A percentile compares a stretch with the other conserved stretches of the same genome.
phyloP scores from a whole-genome alignment of 2,113 vertebrate species.

The Plecotus auritus region DNA sequence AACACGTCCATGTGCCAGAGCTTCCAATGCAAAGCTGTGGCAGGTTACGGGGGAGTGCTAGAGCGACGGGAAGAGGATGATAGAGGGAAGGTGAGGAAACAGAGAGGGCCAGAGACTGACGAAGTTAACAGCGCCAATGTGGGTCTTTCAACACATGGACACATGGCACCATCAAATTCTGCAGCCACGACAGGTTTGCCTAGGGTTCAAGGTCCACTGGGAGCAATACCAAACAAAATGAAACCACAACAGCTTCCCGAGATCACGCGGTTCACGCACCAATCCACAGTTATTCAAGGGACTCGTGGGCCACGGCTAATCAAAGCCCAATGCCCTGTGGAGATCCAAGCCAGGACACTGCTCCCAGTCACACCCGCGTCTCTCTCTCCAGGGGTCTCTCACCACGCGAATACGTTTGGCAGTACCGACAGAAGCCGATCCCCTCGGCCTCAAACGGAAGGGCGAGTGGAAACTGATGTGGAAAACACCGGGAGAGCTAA shows the following conservation, averaged over 20 bases:
- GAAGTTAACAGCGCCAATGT: background rate
- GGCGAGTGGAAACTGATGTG: background rate
- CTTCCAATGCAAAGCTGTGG: background rate
- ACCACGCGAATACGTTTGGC: background rate
- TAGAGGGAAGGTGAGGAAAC: background rate
- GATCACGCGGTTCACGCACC: background rate
- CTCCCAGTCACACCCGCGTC: background rate
- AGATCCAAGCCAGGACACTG: background rate
- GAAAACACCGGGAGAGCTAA: background rate
- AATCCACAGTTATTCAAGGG: background rate
- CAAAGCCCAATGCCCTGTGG: background rate
- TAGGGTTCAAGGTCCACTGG: background rate
- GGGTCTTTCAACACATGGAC: background rate
- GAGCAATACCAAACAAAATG: background rate
- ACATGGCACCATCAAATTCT: background rate
- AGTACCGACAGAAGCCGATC: background rate
- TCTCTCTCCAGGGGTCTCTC: background rate
- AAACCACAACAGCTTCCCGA: background rate
- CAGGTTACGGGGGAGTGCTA: background rate
- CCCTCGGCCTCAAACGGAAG: background rate
- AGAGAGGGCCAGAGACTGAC: background rate
- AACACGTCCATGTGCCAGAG: background rate
- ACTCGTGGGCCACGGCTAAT: background rate
- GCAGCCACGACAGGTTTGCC: background rate
- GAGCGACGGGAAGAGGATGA: background rate